A percentile compares a stretch with the other conserved stretches of the same genome.
These are phyloP conservation scores for Platyura marginata DNA, from an alignment of 1,140 invertebrate species.

Conservation along the genomic window DNA sequence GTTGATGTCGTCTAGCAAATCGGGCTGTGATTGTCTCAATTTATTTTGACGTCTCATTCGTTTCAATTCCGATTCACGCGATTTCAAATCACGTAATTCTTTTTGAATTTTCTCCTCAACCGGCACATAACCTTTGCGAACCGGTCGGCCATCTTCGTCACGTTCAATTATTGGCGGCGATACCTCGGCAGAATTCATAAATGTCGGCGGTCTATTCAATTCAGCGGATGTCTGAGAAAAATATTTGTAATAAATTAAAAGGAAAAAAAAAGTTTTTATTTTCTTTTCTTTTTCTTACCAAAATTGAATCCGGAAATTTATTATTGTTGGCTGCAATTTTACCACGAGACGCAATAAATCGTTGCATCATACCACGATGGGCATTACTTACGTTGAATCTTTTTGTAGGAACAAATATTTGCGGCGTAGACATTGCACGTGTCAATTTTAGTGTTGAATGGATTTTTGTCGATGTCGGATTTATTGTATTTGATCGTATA, in stretches of 20 bases:
- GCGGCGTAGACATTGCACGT: conserved; percentile 37
- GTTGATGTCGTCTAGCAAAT: conserved; percentile 27
- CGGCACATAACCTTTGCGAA: conserved; percentile 42
- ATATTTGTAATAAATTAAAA: background rate
- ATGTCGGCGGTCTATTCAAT: conserved; percentile 8
- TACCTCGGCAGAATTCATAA: conserved; percentile 1
- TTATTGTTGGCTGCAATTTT: conserved; percentile 26
- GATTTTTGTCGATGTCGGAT: conserved; percentile 10
- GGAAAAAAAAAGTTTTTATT: background rate
- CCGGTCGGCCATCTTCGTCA: conserved; percentile 31
- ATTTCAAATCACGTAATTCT: conserved; percentile 53
- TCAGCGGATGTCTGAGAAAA: conserved; percentile 2
- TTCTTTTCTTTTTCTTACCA: too few relatives aligned
- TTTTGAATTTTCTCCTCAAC: conserved; percentile 63
- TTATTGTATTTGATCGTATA: conserved; percentile 18
- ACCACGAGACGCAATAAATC: conserved; percentile 53
- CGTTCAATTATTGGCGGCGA: conserved; percentile 27
- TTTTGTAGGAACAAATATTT: conserved; percentile 26
- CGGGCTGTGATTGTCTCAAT: conserved; percentile 23
- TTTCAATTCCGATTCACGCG: conserved; percentile 53
- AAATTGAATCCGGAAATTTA: background rate
- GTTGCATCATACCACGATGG: conserved; percentile 57
- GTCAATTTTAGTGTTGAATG: conserved; percentile 19
- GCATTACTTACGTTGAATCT: conserved; percentile 35
- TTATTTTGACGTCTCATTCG: conserved; percentile 30